These are phyloP conservation scores for Steromphala cineraria DNA, from an alignment of 2,888 invertebrate genomes.

Conservation along the genomic window DNA sequence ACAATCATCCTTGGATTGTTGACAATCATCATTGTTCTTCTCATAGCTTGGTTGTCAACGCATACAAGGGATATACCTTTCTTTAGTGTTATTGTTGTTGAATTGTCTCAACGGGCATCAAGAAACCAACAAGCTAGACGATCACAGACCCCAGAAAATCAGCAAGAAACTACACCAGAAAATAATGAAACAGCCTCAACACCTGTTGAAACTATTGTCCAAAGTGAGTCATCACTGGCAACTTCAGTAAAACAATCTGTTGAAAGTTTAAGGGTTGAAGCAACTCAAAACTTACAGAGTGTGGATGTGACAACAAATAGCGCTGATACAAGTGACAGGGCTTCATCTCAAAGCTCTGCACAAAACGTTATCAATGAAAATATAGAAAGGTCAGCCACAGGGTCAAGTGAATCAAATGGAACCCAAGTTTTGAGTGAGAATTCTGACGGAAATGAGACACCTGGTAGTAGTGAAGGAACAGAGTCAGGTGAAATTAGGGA, in stretches of 20 bases:
- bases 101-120: conserved; percentile 47
- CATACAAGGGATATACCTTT: conserved; percentile 82
- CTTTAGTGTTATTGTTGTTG: conserved; percentile 66
- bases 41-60: conserved; percentile 87
- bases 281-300: background rate
- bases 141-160: background rate
- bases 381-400: too few relatives aligned
- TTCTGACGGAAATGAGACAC: too few relatives aligned
- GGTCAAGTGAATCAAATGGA: too few relatives aligned
- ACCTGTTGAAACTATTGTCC: background rate
- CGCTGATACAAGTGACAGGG: too few relatives aligned
- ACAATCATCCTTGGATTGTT: conserved; percentile 83
- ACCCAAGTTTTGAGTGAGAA: too few relatives aligned
- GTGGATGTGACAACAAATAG: background rate
- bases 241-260: background rate
- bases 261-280: background rate
- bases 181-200: background rate
- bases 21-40: conserved; percentile 78
- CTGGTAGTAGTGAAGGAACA: too few relatives aligned
- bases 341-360: too few relatives aligned
- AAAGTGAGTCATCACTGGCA: background rate
- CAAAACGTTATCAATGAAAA: too few relatives aligned
- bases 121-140: background rate
- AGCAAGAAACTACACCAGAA: background rate
- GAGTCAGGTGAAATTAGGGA: too few relatives aligned